Base-by-base conservation (phyloP, 2,888 invertebrate species). In the Galeruca laticollis region DNA sequence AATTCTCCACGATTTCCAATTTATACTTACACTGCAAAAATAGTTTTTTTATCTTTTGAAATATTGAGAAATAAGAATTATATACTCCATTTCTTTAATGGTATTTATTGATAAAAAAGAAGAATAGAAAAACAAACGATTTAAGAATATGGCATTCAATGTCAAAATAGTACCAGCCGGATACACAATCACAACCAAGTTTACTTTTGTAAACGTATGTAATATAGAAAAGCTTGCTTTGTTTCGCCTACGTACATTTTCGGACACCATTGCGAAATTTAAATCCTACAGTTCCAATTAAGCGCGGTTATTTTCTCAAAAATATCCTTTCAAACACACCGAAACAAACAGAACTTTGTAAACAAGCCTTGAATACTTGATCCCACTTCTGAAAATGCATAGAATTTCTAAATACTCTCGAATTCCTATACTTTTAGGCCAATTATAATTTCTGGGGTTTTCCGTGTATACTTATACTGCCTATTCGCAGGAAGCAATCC, bases 391-490 rank as follows among this genome's bases (percentile, higher is more conserved):
- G 61, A 56, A 61, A 61, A 68, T 54, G 61, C 56, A 47, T 64
- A 56, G 65, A 65, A 65, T 47, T 65, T 65, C 65, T 57, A 65
- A 65, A 65, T 65, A 35, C 49, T 21, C 57, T 56, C 21, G 54
- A 66, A 60, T 66, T 65, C 56, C 51, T 59, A 56, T 40, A 66
- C 62, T 70, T 62, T 70, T 51, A 49, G 47, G 59, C 75, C 75
- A 74, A 76, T 75, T 76, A 76, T 71, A 76, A 76, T 74, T 75
- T 75, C 69, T 70, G 62, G 70, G 68, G 74, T 60, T 68, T 71
- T 69, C 62, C 33, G 60, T 65, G 56, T 57, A 60, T 56, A 59
- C 47, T 70, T 57, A 64, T 54, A 57, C 47, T 69, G 49, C 43
- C 61, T 49, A 65, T 52, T 63, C 37, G 56, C 33, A 47, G 57